Evolutionary conservation across 2,797 vertebrate species (phyloP).

Genomic region (Helarctos malayanus): DNA sequence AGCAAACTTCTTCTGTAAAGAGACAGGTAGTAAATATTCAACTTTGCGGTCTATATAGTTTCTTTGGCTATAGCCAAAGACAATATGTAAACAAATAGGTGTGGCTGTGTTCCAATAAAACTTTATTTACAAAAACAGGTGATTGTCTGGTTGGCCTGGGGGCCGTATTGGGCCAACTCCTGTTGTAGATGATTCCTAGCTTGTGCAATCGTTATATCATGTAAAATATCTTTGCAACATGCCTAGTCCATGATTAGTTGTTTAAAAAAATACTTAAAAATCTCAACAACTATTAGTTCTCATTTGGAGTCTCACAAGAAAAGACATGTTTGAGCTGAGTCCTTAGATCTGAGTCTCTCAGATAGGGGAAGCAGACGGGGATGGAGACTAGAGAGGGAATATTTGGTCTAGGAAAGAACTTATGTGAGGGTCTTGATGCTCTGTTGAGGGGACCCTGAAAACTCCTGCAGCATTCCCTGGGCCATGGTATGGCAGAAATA

Average conservation of each 20-base stretch:
- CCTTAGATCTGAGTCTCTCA: not conserved
- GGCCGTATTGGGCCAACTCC: not conserved
- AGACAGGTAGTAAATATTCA: not conserved
- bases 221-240: conserved; percentile 1
- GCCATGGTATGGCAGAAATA: not conserved
- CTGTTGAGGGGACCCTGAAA: not conserved
- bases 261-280: conserved; percentile 14
- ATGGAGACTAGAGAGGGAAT: not conserved
- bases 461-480: not conserved
- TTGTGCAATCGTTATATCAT: not conserved
- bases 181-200: conserved; percentile 23
- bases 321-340: not conserved
- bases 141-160: not conserved
- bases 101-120: conserved; percentile 25
- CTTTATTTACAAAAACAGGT: conserved; percentile 43
- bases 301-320: conserved; percentile 57
- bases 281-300: not conserved
- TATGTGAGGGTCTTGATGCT: no score
- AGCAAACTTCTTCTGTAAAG: conserved; percentile 6
- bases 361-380: not conserved
- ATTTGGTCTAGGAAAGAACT: not conserved
- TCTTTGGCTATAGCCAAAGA: not conserved
- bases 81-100: not conserved
- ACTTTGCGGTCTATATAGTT: not conserved
- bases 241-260: not conserved